Conservation (phyloP, 2,113 vertebrate species). For the Aptenodytes patagonicus region DNA sequence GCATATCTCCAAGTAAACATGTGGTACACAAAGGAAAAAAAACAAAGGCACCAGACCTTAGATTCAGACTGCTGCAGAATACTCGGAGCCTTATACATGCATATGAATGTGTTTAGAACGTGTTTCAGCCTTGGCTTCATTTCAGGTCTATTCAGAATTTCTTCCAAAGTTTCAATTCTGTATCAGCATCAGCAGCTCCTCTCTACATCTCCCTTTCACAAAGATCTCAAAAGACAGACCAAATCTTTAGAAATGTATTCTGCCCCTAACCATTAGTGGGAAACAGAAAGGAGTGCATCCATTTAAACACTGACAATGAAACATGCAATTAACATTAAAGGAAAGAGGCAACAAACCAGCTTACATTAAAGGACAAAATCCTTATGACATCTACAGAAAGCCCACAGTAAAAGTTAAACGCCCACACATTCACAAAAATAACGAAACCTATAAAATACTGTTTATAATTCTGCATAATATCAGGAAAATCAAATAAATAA, state of each 20-base stretch:
- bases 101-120: constrained; percentile 47
- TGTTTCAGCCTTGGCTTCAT: constrained; percentile 26
- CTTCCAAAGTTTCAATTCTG: constrained; percentile 33
- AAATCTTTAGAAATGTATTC: constrained; percentile 32
- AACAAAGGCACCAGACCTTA: constrained; percentile 29
- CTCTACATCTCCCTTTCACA: constrained; percentile 41
- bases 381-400: not conserved
- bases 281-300: constrained; percentile 30
- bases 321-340: constrained; percentile 62
- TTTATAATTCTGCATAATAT: constrained; percentile 9
- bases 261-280: not conserved
- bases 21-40: not conserved
- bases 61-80: not conserved
- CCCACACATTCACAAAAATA: constrained; percentile 9
- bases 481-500: not conserved
- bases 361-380: constrained; percentile 48
- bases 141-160: constrained; percentile 47
- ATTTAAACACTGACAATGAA: constrained; percentile 64
- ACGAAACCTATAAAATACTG: constrained; percentile 13
- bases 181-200: constrained; percentile 11
- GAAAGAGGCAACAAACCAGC: constrained; percentile 3
- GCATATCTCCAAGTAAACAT: constrained; percentile 24
- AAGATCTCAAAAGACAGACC: constrained; percentile 35
- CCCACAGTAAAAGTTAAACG: constrained; percentile 20
- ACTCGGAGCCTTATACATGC: not conserved